phyloP scores from a whole-genome alignment of 2,888 invertebrate species.

The Dolichomitus sp. region DNA sequence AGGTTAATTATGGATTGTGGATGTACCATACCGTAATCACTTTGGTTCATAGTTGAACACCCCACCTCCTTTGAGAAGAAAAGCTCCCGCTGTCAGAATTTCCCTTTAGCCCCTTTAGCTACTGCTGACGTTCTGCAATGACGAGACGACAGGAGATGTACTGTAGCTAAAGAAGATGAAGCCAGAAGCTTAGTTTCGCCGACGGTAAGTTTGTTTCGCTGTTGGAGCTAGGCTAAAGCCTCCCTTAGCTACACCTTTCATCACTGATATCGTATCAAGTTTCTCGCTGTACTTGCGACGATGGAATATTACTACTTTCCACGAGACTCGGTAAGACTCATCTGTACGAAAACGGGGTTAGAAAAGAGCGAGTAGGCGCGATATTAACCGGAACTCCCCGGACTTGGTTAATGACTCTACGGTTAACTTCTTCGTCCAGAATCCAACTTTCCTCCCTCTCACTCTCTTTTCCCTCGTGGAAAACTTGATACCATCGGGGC shows the following conservation, averaged over 20 bases:
- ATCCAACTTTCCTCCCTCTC: conserved; percentile 28
- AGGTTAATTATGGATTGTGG: conserved; percentile 1
- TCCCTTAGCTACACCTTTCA: conserved; percentile 16
- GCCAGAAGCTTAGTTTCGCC: conserved; percentile 5
- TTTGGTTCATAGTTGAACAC: not conserved
- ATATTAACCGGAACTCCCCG: conserved; percentile 59
- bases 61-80: not conserved
- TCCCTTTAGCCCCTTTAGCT: not conserved
- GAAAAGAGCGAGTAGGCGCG: conserved; percentile 39
- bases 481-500: conserved; percentile 39
- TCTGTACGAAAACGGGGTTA: conserved; percentile 27
- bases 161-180: conserved; percentile 7
- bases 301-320: conserved; percentile 50
- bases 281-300: conserved; percentile 34
- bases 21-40: not conserved
- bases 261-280: conserved; percentile 54
- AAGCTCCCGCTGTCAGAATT: not conserved
- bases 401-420: conserved; percentile 63
- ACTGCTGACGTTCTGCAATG: conserved; percentile 13
- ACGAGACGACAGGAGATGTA: not conserved
- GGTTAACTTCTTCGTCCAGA: conserved; percentile 48
- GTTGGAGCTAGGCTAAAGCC: conserved; percentile 13
- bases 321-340: conserved; percentile 30
- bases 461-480: conserved; percentile 22
- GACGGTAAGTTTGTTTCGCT: not conserved